A percentile compares a stretch with the other conserved stretches of the same genome.
These are phyloP conservation scores for Lasioglossum oenotherae DNA, from an alignment of 2,888 invertebrate species.

Conservation along the genomic window DNA sequence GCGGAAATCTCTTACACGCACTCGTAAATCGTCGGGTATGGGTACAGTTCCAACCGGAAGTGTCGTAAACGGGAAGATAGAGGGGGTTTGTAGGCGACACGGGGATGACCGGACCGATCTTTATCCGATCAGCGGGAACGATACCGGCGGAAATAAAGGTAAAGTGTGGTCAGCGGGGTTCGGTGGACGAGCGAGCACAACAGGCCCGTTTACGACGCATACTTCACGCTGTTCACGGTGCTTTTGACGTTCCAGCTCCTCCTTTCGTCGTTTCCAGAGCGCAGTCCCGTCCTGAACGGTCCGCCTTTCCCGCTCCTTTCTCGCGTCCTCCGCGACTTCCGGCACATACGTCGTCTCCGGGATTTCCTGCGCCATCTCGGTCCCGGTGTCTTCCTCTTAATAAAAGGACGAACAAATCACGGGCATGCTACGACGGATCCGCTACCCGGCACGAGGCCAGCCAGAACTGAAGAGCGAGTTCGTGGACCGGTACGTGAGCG, in stretches of 20 bases:
- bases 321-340: constrained; percentile 76
- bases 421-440: constrained; percentile 36
- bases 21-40: constrained; percentile 32
- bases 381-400: constrained; percentile 53
- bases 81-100: constrained; percentile 11
- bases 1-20: constrained; percentile 26
- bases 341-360: constrained; percentile 78
- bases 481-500: neutral
- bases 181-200: constrained; percentile 35
- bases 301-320: constrained; percentile 79
- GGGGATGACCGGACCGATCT: constrained; percentile 22
- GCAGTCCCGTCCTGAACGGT: constrained; percentile 80
- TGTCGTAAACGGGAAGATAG: neutral
- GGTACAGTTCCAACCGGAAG: constrained; percentile 7
- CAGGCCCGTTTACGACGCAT: constrained; percentile 70
- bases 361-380: constrained; percentile 71
- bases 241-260: constrained; percentile 80
- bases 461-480: neutral
- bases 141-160: constrained; percentile 22
- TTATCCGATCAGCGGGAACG: constrained; percentile 32
- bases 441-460: neutral
- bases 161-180: constrained; percentile 41
- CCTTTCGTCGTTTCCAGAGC: constrained; percentile 80
- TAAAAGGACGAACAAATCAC: constrained; percentile 59
- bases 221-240: constrained; percentile 82